phyloP scores from a whole-genome alignment of 2,113 vertebrate genomes.

The Megaceryle maxima region DNA sequence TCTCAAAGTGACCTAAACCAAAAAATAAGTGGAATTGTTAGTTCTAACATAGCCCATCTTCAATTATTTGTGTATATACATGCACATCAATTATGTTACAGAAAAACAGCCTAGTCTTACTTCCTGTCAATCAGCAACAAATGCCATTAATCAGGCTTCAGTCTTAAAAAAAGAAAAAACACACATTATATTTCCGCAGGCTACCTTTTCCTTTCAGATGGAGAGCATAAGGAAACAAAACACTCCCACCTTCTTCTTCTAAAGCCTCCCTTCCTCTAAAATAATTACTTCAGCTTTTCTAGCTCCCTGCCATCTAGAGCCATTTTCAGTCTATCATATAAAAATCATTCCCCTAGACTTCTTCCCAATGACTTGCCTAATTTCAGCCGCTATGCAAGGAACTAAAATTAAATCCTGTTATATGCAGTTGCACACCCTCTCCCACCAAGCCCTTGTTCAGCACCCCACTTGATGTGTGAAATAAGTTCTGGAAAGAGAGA shows the following conservation, averaged over 20 bases:
- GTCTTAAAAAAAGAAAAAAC: background rate
- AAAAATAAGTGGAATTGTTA: background rate
- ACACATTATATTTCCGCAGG: background rate
- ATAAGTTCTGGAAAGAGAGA: background rate
- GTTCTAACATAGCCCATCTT: background rate
- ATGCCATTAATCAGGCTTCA: background rate
- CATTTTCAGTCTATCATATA: background rate
- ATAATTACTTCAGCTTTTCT: background rate
- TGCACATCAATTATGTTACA: background rate
- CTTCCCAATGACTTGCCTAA: conserved; percentile 9
- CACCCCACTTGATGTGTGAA: background rate
- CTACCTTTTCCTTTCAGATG: background rate
- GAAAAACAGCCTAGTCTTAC: background rate
- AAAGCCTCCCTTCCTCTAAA: background rate
- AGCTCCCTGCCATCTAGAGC: background rate
- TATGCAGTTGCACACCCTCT: background rate
- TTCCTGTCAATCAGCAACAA: background rate
- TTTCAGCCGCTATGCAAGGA: conserved; percentile 1
- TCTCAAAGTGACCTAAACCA: background rate
- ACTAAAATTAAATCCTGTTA: conserved; percentile 5
- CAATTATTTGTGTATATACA: background rate
- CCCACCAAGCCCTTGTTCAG: background rate
- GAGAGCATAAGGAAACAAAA: background rate
- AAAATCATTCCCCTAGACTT: background rate
- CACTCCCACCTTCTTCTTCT: background rate